These are phyloP conservation scores for Falco cherrug DNA, from an alignment of 2,797 vertebrate species.

Conservation along the genomic window DNA sequence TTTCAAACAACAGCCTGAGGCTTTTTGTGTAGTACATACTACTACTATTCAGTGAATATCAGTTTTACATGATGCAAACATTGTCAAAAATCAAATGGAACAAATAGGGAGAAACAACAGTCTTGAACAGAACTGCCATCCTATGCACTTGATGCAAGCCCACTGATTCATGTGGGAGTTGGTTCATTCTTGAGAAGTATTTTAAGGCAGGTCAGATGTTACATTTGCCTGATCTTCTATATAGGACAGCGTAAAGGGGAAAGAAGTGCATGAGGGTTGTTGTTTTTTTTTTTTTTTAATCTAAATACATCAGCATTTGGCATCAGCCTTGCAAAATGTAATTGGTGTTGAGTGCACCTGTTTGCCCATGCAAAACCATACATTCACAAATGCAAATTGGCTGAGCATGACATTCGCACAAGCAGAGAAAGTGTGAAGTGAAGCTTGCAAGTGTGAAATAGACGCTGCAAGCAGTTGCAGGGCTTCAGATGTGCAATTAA, in stretches of 20 bases:
- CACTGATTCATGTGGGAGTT: not conserved
- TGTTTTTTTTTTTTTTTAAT: not conserved
- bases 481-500: not conserved
- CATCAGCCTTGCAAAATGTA: not conserved
- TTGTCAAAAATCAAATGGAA: slow-evolving; percentile 6
- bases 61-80: slow-evolving; percentile 62
- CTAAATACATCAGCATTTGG: not conserved
- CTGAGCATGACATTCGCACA: not conserved
- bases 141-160: not conserved
- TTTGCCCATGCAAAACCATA: not conserved
- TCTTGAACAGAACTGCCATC: not conserved
- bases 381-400: not conserved
- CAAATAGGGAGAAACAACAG: not conserved
- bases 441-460: not conserved
- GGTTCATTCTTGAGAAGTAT: not conserved
- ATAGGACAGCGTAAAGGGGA: not conserved
- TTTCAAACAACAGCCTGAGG: slow-evolving; percentile 59
- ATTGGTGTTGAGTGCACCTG: not conserved
- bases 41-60: slow-evolving; percentile 15
- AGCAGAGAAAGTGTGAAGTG: not conserved
- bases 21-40: slow-evolving; percentile 47
- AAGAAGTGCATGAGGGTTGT: not conserved
- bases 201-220: not conserved
- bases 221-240: not conserved
- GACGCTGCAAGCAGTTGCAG: not conserved